These are phyloP conservation scores for Dynastes tityus DNA, from an alignment of 2,888 invertebrate genomes.

Conservation along the genomic window DNA sequence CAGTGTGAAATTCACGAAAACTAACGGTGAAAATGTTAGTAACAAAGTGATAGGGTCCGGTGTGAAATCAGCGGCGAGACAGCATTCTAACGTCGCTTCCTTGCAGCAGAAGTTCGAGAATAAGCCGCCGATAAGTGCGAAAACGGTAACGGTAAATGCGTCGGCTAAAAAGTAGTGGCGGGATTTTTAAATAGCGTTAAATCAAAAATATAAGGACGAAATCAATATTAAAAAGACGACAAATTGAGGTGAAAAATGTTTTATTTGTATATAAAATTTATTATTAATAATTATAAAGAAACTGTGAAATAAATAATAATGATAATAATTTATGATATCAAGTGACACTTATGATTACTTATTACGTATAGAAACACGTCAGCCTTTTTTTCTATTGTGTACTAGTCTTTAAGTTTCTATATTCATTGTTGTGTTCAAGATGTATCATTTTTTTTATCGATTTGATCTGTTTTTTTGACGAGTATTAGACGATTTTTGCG, in stretches of 20 bases:
- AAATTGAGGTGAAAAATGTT: not conserved
- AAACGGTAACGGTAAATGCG: conserved; percentile 40
- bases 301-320: conserved; percentile 20
- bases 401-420: conserved; percentile 39
- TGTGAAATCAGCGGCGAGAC: conserved; percentile 71
- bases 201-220: not conserved
- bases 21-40: conserved; percentile 7
- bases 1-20: conserved; percentile 20
- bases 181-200: conserved; percentile 18
- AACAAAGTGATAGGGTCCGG: conserved; percentile 65
- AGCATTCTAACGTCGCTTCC: conserved; percentile 82
- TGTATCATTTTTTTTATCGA: too few species aligned
- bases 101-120: conserved; percentile 87
- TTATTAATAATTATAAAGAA: not conserved
- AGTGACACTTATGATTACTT: not conserved
- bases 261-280: conserved; percentile 22
- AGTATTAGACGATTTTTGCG: not conserved
- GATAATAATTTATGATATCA: not conserved
- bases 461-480: too few species aligned
- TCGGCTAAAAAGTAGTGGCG: conserved; percentile 41
- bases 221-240: not conserved
- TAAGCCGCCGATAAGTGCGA: conserved; percentile 59
- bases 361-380: conserved; percentile 1
- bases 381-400: conserved; percentile 24
- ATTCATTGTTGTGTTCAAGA: conserved; percentile 11